Evolutionary conservation across 1,140 invertebrate genomes (phyloP).

Genomic region (Planococcus citri): DNA sequence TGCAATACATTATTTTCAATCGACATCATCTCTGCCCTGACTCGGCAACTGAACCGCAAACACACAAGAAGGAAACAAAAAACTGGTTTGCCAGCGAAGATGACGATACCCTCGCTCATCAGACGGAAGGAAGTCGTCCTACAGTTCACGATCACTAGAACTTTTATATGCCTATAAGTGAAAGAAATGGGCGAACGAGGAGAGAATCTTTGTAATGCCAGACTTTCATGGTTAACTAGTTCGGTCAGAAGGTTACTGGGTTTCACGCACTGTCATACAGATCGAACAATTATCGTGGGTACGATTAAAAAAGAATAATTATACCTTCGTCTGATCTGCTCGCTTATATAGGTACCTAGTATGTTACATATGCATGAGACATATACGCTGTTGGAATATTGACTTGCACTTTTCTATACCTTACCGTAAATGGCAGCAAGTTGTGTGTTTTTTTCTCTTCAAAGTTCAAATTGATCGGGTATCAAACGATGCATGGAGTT

Average conservation of each 20-base stretch:
- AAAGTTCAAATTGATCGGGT: too few relatives aligned
- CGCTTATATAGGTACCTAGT: too few relatives aligned
- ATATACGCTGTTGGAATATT: background rate
- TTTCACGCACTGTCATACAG: slow-evolving; percentile 6
- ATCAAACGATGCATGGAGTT: too few relatives aligned
- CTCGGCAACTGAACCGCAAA: background rate
- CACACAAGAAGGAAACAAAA: background rate
- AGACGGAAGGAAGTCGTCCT: slow-evolving; percentile 5
- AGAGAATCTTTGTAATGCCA: slow-evolving; percentile 3
- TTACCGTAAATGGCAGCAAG: background rate
- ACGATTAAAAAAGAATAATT: slow-evolving; percentile 4
- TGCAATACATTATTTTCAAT: too few relatives aligned
- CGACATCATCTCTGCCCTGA: too few relatives aligned
- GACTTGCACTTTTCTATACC: background rate
- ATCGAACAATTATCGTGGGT: slow-evolving; percentile 2
- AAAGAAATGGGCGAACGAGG: background rate
- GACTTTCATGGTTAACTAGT: background rate
- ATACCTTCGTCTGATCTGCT: background rate
- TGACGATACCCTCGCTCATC: background rate
- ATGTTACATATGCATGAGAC: slow-evolving; percentile 4
- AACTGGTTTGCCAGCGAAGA: too few relatives aligned
- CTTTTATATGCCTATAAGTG: background rate
- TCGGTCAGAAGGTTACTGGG: slow-evolving; percentile 1
- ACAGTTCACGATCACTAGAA: background rate
- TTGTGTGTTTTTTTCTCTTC: background rate